Base-by-base conservation (phyloP, 2,888 invertebrate species). In the Synanthedon andrenaeformis region DNA sequence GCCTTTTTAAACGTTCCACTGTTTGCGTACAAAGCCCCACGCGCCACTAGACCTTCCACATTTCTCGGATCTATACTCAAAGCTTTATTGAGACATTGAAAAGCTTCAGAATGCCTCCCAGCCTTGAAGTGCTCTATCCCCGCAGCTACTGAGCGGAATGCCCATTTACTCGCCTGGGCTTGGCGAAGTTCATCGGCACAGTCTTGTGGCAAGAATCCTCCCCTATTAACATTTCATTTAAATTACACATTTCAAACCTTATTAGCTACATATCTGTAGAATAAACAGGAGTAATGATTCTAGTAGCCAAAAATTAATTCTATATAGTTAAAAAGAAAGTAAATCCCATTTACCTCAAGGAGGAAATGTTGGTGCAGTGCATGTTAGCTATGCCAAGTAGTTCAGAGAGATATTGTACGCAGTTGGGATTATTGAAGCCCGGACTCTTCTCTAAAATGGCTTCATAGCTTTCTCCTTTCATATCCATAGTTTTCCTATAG, bases 51-150 rank as follows among this genome's bases (percentile, higher is more conserved):
- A 28, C 96, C 97, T 83, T 97, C 97, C 2, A 96, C 96, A 82
- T 97, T 97, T 65, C 94, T 91, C 0, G 96, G 93, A 82, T 97
- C 97, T 65, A 97, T 97, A 74, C 92, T 94, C 52, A 98, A 83
- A 3, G 98, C 98, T 79, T 96, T 96, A 79, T 97, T 97, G 49
- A 97, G 89, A 72, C 96, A 96, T 75, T 96, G 96, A 83, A 97
- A 96, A 42, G 98, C 98, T 88, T 98, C 98, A 0, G 95, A 93
- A 78, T 96, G 96, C 65, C 95, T 91, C 50, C 96, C 96, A 51
- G 94, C 93, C 83, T 98, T 98, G 85, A 97, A 97, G 84, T 95
- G 94, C 71, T 95, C 94, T 67, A 98, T 97, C 23, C 98, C 98
- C 79, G 97, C 96, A n/a, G 96, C 96, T 23, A 98, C 97, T 72